Percentiles rank a stretch among this genome's conserved stretches.
Evolutionary conservation across 2,888 invertebrate genomes (phyloP).

Genomic region (Thysanoteuthis rhombus): DNA sequence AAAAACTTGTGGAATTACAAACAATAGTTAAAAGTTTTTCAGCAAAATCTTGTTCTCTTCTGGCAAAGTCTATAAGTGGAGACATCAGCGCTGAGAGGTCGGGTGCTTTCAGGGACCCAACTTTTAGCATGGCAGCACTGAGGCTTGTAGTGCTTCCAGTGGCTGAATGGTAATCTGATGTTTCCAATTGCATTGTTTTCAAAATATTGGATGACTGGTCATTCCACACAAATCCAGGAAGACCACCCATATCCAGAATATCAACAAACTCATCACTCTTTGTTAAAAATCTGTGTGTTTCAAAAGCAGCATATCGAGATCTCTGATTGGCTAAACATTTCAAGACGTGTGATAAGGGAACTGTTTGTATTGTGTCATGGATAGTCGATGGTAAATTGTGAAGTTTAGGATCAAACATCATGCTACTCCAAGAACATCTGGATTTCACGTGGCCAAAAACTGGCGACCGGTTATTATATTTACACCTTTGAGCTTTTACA

Average conservation of each 20-base stretch:
- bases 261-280: conserved; percentile 58
- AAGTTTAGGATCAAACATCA: conserved; percentile 25
- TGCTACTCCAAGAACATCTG: not conserved
- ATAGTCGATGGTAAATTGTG: conserved; percentile 44
- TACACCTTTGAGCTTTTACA: conserved; percentile 30
- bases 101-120: conserved; percentile 58
- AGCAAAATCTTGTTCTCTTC: conserved; percentile 62
- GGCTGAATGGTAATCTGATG: conserved; percentile 58
- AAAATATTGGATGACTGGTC: conserved; percentile 44
- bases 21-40: conserved; percentile 63
- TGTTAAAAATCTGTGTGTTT: conserved; percentile 63
- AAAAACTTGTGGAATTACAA: conserved; percentile 63
- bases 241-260: conserved; percentile 46
- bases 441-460: conserved; percentile 13
- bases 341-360: conserved; percentile 61
- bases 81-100: conserved; percentile 59
- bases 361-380: conserved; percentile 51
- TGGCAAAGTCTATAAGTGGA: conserved; percentile 60
- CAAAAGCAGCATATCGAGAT: conserved; percentile 61
- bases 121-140: conserved; percentile 55
- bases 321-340: conserved; percentile 61
- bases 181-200: conserved; percentile 45
- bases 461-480: not conserved
- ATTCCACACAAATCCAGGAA: conserved; percentile 57
- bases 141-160: conserved; percentile 57